These are phyloP conservation scores for Dryobota labecula DNA, from an alignment of 2,888 invertebrate genomes.

Conservation along the genomic window DNA sequence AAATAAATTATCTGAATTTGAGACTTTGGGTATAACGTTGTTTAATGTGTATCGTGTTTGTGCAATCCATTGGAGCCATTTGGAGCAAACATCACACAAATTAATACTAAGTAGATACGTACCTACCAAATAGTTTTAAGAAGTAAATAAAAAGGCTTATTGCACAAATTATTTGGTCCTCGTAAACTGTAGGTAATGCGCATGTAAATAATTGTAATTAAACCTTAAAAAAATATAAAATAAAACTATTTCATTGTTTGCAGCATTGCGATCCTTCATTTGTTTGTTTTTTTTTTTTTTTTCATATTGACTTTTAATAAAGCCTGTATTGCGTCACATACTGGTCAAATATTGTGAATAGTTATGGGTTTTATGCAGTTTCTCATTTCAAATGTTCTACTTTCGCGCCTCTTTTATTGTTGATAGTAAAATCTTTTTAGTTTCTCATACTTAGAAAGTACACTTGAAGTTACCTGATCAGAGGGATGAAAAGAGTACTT, in stretches of 20 bases:
- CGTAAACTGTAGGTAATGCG: not conserved
- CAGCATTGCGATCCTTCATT: not conserved
- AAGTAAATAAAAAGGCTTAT: not conserved
- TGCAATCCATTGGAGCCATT: not conserved
- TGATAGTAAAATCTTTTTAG: not conserved
- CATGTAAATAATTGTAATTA: not conserved
- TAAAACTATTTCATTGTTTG: not conserved
- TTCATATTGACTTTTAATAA: not conserved
- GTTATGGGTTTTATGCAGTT: too few relatives aligned
- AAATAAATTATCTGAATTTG: too few relatives aligned
- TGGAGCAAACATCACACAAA: not conserved
- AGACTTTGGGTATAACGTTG: too few relatives aligned
- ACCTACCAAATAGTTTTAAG: not conserved
- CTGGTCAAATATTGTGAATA: not conserved
- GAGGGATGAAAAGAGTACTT: too few relatives aligned
- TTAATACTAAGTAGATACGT: not conserved
- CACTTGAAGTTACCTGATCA: too few relatives aligned
- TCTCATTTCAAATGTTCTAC: too few relatives aligned
- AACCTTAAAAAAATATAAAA: not conserved
- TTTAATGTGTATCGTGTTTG: not conserved
- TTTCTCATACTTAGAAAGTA: too few relatives aligned
- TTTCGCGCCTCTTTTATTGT: not conserved
- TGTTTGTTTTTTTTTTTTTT: constrained; percentile 15
- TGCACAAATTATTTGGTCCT: not conserved
- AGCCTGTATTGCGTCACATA: not conserved